Evolutionary conservation across 92 coral and sea anemone species (phyloP).

Genomic region (Galaxea fascicularis): DNA sequence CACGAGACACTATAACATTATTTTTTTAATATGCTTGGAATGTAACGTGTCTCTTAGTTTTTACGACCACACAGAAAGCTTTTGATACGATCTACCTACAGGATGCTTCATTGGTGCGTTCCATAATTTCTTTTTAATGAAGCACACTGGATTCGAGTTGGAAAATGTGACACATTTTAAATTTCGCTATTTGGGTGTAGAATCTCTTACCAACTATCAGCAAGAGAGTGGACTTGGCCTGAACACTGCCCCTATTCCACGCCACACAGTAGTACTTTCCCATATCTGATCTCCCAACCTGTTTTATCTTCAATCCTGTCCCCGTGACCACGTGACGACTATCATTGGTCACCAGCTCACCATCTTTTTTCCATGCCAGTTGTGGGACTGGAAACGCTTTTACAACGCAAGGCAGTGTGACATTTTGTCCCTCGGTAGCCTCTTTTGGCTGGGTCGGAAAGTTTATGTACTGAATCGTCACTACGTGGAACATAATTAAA

Average conservation of each 20-base stretch:
- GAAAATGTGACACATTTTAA: too few species aligned
- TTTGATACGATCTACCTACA: too few species aligned
- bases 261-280: conserved; percentile 80
- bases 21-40: too few species aligned
- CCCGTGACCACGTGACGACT: conserved; percentile 54
- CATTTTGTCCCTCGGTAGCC: conserved; percentile 15
- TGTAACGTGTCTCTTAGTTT: too few species aligned
- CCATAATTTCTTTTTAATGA: not conserved
- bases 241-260: conserved; percentile 38
- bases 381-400: conserved; percentile 69
- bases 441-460: not conserved
- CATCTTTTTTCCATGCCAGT: conserved; percentile 76
- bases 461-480: conserved; percentile 20
- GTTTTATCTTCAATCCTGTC: conserved; percentile 1
- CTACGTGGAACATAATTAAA: not conserved
- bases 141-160: not conserved
- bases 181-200: too few species aligned
- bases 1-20: too few species aligned
- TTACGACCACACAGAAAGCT: too few species aligned
- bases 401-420: conserved; percentile 62
- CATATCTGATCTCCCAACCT: conserved; percentile 52
- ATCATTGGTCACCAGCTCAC: conserved; percentile 64
- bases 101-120: not conserved
- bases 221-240: conserved; percentile 5
- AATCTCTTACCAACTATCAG: conserved; percentile 22